Evolutionary conservation across 1,140 invertebrate species (phyloP), one percentile per base, ranked within the genome.

Genomic region (Nylanderia fulva): DNA sequence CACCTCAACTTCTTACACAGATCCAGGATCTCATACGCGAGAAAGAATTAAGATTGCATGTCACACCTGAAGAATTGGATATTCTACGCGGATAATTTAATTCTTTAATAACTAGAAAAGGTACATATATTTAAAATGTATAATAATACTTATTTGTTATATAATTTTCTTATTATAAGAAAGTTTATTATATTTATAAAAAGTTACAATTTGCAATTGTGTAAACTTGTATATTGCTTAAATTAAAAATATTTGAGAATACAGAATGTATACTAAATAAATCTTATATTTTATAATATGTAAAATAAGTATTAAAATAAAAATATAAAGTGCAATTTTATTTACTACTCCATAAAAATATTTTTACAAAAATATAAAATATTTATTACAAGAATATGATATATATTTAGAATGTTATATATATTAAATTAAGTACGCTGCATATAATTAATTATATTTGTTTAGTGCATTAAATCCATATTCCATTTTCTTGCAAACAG

Each of bases 11-110:
- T 80, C 75, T 95, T 18, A 93, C 95, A 0, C 96, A 96, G 91
- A 95, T 97, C 80, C 96, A 97, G 91, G 97, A 97, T 91, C 92
- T 97, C 0, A 95, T 97, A 77, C 95, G 96, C 6, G 97, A 97
- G 89, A 97, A 97, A 92, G 96, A 97, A 91, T 91, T 97, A 8
- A 92, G 97, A 84, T 94, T 97, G 54, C 97, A 97, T 89, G 96
- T 97, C 0, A 95, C 96, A 6, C 96, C 96, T 2, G 97, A 97
- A 91, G 97, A 97, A 92, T 93, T 97, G 33, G 95, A 96, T 86
- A 96, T 97, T 72, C 92, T 97, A 24, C 93, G 96, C 85, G 94
- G 92, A 86, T 94, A 90, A 93, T 90, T 71, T 64, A 21, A 66
- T 45, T 63, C 29, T n/a, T 11, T 58, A 15, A n/a, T 64, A 58